Evolutionary conservation across 2,888 invertebrate genomes (phyloP).

Genomic region (Bembecia ichneumoniformis): DNA sequence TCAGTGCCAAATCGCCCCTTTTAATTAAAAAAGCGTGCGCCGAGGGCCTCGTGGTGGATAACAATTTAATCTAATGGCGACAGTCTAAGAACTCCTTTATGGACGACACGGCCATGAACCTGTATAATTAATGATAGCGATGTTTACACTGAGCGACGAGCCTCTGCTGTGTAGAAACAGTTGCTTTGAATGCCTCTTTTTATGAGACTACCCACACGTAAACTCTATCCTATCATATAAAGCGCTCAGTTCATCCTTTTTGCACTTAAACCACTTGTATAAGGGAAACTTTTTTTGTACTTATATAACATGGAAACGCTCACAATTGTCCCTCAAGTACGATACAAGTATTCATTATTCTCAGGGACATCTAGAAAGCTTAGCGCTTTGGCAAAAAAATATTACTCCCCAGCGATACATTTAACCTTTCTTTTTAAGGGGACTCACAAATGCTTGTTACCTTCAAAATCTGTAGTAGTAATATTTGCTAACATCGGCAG

Average conservation of each 20-base stretch:
- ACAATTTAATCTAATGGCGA: slow-evolving; percentile 58
- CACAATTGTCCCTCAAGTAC: background rate
- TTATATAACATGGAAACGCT: background rate
- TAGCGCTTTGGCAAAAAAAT: no score
- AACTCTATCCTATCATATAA: background rate
- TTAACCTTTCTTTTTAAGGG: no score
- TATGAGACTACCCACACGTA: background rate
- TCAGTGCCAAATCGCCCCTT: slow-evolving; percentile 53
- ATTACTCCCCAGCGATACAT: no score
- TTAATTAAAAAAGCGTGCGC: slow-evolving; percentile 60
- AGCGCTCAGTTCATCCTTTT: no score
- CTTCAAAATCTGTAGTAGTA: no score
- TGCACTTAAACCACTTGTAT: no score
- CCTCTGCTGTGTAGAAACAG: background rate
- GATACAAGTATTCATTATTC: background rate
- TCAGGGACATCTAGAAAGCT: background rate
- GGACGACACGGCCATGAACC: slow-evolving; percentile 39
- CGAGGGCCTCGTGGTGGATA: slow-evolving; percentile 47
- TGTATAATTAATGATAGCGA: slow-evolving; percentile 42
- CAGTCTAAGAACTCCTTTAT: slow-evolving; percentile 53
- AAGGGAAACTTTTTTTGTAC: no score
- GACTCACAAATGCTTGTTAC: no score
- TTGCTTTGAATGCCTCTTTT: background rate
- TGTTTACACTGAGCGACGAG: background rate
- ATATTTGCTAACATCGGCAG: no score